phyloP scores from a whole-genome alignment of 2,113 vertebrate species.

The Thinocorus orbignyianus region DNA sequence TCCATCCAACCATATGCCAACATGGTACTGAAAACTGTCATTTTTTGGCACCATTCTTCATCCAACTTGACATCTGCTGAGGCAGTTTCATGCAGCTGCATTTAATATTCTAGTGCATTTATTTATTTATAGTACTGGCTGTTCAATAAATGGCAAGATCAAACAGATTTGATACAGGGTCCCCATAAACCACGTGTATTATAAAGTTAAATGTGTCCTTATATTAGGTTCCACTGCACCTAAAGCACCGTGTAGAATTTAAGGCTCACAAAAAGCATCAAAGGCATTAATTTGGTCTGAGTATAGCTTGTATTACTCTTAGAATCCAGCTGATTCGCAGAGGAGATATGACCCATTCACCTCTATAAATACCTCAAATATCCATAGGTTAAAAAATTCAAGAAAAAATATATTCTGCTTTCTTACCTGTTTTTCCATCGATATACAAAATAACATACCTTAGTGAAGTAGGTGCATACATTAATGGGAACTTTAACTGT shows the following conservation, averaged over 20 bases:
- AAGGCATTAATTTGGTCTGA: neutral
- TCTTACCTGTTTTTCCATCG: neutral
- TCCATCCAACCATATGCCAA: neutral
- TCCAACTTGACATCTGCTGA: neutral
- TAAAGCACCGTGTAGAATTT: neutral
- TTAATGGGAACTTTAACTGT: conserved; percentile 36
- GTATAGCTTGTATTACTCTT: neutral
- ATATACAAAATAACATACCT: neutral
- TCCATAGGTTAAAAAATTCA: neutral
- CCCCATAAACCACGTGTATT: neutral
- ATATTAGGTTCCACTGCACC: neutral
- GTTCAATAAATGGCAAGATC: neutral
- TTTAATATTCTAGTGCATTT: neutral
- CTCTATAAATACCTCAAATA: neutral
- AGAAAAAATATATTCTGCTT: neutral
- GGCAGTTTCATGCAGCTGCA: neutral
- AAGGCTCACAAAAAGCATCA: neutral
- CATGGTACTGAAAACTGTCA: neutral
- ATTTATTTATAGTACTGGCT: neutral
- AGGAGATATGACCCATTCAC: neutral
- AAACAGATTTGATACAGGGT: neutral
- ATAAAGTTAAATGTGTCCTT: neutral
- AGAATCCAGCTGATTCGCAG: neutral
- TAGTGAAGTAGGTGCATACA: conserved; percentile 11
- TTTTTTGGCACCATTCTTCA: neutral